Conservation (phyloP, 1,140 invertebrate species). For the Euura saliciscinereae region DNA sequence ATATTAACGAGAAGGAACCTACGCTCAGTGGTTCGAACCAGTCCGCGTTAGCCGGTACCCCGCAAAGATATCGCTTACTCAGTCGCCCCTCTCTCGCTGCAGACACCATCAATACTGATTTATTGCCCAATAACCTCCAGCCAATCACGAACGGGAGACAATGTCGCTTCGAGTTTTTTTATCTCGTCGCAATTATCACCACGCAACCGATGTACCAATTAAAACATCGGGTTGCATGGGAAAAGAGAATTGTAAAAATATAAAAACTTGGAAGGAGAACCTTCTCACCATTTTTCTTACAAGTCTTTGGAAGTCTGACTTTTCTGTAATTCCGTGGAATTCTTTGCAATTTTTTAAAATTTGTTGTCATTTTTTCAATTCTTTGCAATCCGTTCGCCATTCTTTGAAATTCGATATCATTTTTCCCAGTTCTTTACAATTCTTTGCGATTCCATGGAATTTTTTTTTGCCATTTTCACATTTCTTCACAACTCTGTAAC, state of each 20-base stretch:
- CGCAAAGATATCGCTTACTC: slow-evolving; percentile 27
- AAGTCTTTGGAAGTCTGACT: no score
- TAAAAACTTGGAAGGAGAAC: neutral
- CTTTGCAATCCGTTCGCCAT: no score
- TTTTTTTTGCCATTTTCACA: no score
- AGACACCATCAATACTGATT: slow-evolving; percentile 47
- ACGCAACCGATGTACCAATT: neutral
- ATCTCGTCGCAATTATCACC: neutral
- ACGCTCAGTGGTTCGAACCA: neutral
- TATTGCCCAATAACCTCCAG: slow-evolving; percentile 45
- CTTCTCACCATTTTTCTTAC: neutral
- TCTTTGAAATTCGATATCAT: no score
- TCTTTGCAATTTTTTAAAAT: no score
- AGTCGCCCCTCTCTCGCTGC: slow-evolving; percentile 17
- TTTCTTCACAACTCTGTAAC: no score
- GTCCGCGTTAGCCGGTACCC: neutral
- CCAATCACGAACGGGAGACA: slow-evolving; percentile 29
- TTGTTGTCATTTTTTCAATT: no score
- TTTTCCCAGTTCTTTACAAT: no score
- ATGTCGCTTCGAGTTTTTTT: neutral
- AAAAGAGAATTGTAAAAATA: neutral
- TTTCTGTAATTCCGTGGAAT: no score
- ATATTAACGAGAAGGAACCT: slow-evolving; percentile 5
- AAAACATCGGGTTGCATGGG: neutral
- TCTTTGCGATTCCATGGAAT: no score